Evolutionary conservation across 2,888 invertebrate species (phyloP).

Genomic region (Apocheima hispidaria): DNA sequence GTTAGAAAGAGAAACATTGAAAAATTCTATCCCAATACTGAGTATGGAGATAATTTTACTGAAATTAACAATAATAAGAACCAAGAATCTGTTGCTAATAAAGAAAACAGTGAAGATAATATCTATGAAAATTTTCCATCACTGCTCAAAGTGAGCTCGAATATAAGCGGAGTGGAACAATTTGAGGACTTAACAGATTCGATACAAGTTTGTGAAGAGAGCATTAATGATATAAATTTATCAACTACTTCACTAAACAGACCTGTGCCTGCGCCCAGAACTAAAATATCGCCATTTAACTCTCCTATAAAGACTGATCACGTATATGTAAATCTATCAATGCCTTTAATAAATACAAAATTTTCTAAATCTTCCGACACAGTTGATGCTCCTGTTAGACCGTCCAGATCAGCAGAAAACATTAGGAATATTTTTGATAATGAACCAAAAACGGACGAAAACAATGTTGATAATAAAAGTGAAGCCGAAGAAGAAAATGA

Average conservation of each 20-base stretch:
- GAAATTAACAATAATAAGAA: conserved; percentile 81
- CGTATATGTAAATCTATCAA: conserved; percentile 86
- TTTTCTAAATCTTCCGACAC: conserved; percentile 65
- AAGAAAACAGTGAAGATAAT: conserved; percentile 60
- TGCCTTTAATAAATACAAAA: conserved; percentile 75
- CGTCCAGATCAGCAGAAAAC: conserved; percentile 72
- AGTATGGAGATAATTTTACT: conserved; percentile 78
- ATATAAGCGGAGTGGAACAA: conserved; percentile 76
- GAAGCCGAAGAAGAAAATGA: conserved; percentile 49
- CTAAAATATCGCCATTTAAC: conserved; percentile 69
- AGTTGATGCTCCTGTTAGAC: conserved; percentile 71
- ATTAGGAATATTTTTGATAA: conserved; percentile 55
- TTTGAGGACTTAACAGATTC: conserved; percentile 89
- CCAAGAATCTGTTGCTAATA: conserved; percentile 57
- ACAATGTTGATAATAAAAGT: conserved; percentile 45
- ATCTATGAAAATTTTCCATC: conserved; percentile 81
- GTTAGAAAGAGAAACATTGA: conserved; percentile 79
- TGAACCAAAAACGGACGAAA: conserved; percentile 47
- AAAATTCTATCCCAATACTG: conserved; percentile 81
- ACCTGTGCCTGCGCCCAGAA: conserved; percentile 87
- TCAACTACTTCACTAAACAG: conserved; percentile 83
- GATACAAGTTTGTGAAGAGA: conserved; percentile 88
- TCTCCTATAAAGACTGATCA: conserved; percentile 82
- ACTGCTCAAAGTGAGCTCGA: conserved; percentile 65
- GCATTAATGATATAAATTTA: conserved; percentile 58